phyloP scores from a whole-genome alignment of 1,140 invertebrate species.

The Nasonia vitripennis region DNA sequence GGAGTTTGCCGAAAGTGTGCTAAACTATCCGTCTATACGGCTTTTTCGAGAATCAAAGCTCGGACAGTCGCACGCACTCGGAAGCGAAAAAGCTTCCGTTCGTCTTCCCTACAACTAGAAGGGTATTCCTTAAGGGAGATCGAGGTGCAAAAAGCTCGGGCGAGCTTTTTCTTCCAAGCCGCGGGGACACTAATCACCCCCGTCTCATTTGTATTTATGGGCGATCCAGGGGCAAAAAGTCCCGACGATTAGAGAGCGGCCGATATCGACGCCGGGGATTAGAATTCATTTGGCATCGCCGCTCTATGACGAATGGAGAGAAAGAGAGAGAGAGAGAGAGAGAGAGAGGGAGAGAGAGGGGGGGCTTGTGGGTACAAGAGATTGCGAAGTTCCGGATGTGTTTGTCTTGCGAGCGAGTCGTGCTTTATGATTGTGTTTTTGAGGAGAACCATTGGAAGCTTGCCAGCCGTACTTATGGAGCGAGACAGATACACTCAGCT shows the following conservation, averaged over 20 bases:
- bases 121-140: too few relatives aligned
- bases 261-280: background rate
- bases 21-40: background rate
- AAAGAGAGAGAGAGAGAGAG: too few relatives aligned
- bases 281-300: conserved; percentile 12
- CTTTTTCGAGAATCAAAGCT: background rate
- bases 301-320: conserved; percentile 14
- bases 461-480: background rate
- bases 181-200: background rate
- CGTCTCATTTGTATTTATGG: conserved; percentile 37
- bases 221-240: background rate
- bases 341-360: background rate
- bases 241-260: background rate
- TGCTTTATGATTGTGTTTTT: conserved; percentile 27
- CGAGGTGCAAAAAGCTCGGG: background rate
- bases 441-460: background rate
- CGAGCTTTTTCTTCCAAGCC: background rate
- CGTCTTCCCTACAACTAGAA: too few relatives aligned
- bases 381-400: conserved; percentile 8
- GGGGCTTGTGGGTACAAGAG: background rate
- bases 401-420: conserved; percentile 10
- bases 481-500: background rate
- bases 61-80: background rate
- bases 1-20: background rate
- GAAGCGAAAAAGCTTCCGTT: background rate